Conservation (phyloP, 2,888 invertebrate species). For the Euzophera pinguis region DNA sequence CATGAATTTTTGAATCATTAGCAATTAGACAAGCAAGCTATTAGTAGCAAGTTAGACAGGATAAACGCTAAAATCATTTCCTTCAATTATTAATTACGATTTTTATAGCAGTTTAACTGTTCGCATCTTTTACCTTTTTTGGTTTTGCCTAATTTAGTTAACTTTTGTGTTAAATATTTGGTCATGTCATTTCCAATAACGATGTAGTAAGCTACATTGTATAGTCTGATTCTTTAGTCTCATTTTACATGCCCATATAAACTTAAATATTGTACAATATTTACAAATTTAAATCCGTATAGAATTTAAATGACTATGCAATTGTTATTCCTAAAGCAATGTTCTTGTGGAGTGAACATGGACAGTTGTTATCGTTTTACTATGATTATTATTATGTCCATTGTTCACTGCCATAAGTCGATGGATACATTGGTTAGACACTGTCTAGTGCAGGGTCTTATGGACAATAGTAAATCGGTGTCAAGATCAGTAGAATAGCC, state of each 20-base stretch:
- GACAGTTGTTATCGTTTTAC: slow-evolving; percentile 24
- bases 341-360: not conserved
- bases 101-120: no score
- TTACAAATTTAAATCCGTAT: no score
- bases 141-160: no score
- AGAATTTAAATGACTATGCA: not conserved
- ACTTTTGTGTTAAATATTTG: not conserved
- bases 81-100: no score
- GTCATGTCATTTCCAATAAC: not conserved
- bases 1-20: no score
- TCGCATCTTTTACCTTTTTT: no score
- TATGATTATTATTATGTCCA: slow-evolving; percentile 29
- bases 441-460: slow-evolving; percentile 37
- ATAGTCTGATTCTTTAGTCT: no score
- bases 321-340: not conserved
- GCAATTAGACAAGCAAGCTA: no score
- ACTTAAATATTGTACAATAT: not conserved
- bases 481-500: slow-evolving; percentile 49
- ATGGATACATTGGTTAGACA: slow-evolving; percentile 19
- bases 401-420: slow-evolving; percentile 39
- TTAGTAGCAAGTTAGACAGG: no score
- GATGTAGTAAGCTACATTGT: not conserved
- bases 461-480: slow-evolving; percentile 54
- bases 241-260: no score
- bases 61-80: no score